phyloP scores from a whole-genome alignment of 2,113 vertebrate species.

The Hymenochirus boettgeri region DNA sequence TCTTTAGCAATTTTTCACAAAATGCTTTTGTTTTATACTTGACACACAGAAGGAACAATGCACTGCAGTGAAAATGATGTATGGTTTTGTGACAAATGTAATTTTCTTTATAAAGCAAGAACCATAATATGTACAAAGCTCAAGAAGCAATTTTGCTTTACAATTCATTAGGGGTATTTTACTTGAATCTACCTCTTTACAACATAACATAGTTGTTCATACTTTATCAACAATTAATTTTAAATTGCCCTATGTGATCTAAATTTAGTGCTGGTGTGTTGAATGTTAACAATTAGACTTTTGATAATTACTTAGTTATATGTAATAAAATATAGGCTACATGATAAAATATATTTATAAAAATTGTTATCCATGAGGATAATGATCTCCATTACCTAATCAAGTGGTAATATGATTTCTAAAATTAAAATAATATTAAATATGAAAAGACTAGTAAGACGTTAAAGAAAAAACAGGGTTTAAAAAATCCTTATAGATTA shows the following conservation, averaged over 20 bases:
- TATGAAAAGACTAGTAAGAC: too few species aligned
- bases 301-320: too few species aligned
- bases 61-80: slow-evolving; percentile 78
- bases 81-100: slow-evolving; percentile 82
- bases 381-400: too few species aligned
- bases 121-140: slow-evolving; percentile 65
- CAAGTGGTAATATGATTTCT: too few species aligned
- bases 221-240: slow-evolving; percentile 10
- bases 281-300: too few species aligned
- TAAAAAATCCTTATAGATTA: too few species aligned
- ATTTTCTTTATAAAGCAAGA: slow-evolving; percentile 73
- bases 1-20: slow-evolving; percentile 95
- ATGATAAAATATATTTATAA: too few species aligned
- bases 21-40: slow-evolving; percentile 90
- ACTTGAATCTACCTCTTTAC: slow-evolving; percentile 1
- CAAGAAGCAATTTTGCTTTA: slow-evolving; percentile 53
- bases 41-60: slow-evolving; percentile 76
- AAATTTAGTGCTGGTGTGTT: not conserved
- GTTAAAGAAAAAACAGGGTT: too few species aligned
- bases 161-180: slow-evolving; percentile 11
- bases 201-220: slow-evolving; percentile 4
- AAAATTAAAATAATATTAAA: too few species aligned
- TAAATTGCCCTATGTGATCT: slow-evolving; percentile 7
- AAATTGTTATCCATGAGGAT: too few species aligned
- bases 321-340: too few species aligned